These are phyloP conservation scores for Cataglyphis altisquamis DNA, from an alignment of 2,888 invertebrate genomes.

Conservation along the genomic window DNA sequence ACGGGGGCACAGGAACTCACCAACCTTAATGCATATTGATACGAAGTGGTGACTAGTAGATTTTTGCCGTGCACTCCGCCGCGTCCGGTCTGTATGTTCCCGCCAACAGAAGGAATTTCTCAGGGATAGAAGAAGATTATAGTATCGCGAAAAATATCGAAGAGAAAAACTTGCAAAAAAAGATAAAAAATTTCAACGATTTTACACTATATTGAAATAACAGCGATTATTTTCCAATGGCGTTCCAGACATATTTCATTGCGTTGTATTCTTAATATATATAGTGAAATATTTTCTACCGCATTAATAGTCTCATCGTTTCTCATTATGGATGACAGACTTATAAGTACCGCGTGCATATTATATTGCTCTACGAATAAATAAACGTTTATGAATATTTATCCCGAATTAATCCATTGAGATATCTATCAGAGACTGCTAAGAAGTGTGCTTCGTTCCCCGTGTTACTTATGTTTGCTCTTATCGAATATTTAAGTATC, in stretches of 20 bases:
- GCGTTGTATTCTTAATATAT: conserved; percentile 9
- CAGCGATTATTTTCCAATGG: background rate
- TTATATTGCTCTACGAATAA: conserved; percentile 39
- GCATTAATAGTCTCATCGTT: conserved; percentile 45
- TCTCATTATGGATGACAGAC: conserved; percentile 35
- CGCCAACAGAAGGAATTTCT: conserved; percentile 27
- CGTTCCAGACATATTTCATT: background rate
- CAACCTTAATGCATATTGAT: conserved; percentile 76
- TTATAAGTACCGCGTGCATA: conserved; percentile 29
- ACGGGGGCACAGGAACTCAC: conserved; percentile 66
- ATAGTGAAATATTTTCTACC: conserved; percentile 27
- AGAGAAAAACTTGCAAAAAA: background rate
- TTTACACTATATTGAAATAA: conserved; percentile 28
- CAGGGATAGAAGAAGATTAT: conserved; percentile 32
- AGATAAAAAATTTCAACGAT: conserved; percentile 24
- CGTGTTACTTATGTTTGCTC: background rate
- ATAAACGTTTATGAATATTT: conserved; percentile 50
- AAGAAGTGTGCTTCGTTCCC: background rate
- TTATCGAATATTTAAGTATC: background rate
- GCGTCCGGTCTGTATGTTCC: conserved; percentile 42
- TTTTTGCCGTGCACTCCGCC: conserved; percentile 73
- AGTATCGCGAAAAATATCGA: conserved; percentile 33
- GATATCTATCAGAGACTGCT: background rate
- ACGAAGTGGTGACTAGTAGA: conserved; percentile 81
- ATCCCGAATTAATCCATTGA: conserved; percentile 28